These are phyloP conservation scores for Clitarchus hookeri DNA, from an alignment of 2,888 invertebrate genomes.

Conservation along the genomic window DNA sequence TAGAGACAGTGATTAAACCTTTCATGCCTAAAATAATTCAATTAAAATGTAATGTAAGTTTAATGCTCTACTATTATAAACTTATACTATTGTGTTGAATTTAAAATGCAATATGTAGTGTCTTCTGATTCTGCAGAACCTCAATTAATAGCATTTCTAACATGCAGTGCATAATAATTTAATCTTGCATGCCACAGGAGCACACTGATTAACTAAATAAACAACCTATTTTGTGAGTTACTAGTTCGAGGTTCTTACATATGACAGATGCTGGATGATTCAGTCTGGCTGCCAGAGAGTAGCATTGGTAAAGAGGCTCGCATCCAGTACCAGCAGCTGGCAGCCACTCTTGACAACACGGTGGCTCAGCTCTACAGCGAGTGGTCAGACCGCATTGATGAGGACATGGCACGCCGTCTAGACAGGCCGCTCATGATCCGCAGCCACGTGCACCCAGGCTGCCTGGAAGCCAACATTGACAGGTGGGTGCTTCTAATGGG, in stretches of 20 bases:
- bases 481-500: conserved; percentile 56
- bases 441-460: conserved; percentile 64
- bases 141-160: no score
- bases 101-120: no score
- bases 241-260: background rate
- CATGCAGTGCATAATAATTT: no score
- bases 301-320: conserved; percentile 73
- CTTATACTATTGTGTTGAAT: no score
- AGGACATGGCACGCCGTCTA: conserved; percentile 62
- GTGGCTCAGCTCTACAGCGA: conserved; percentile 60
- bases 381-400: conserved; percentile 65
- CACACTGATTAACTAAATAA: no score
- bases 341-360: conserved; percentile 62
- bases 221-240: no score
- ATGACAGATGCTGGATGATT: conserved; percentile 67
- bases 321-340: conserved; percentile 67
- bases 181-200: no score
- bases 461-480: conserved; percentile 81
- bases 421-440: conserved; percentile 75
- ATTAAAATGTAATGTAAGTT: no score
- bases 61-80: no score
- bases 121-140: no score
- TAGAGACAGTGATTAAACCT: no score
- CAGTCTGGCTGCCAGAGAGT: conserved; percentile 78
- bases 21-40: no score